These are phyloP conservation scores for Fistularia tabacaria DNA, from an alignment of 2,797 vertebrate species.

Conservation along the genomic window DNA sequence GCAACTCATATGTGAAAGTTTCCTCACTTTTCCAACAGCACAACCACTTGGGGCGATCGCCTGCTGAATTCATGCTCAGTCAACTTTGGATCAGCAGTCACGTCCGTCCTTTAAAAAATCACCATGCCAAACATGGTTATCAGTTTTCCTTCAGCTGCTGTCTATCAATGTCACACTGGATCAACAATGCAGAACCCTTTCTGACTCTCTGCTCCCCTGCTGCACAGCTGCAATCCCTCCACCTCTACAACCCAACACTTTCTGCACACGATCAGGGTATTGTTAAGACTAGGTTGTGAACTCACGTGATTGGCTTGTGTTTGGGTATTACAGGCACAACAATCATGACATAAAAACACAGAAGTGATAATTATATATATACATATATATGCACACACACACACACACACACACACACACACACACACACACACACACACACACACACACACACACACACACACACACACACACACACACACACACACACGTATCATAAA, in stretches of 20 bases:
- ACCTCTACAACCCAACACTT: slow-evolving; percentile 43
- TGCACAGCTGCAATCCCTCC: slow-evolving; percentile 61
- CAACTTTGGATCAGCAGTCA: slow-evolving; percentile 76
- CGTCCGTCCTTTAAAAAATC: slow-evolving; percentile 78
- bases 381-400: no score
- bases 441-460: no score
- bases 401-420: no score
- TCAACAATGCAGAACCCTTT: slow-evolving; percentile 83
- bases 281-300: slow-evolving; percentile 74
- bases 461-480: no score
- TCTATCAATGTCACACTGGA: slow-evolving; percentile 83
- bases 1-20: slow-evolving; percentile 65
- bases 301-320: slow-evolving; percentile 64
- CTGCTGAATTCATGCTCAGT: slow-evolving; percentile 76
- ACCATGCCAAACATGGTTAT: slow-evolving; percentile 81
- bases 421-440: no score
- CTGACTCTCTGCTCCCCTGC: slow-evolving; percentile 65
- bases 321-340: slow-evolving; percentile 64
- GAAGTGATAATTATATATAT: no score
- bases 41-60: slow-evolving; percentile 70
- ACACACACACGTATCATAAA: no score
- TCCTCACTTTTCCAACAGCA: slow-evolving; percentile 39
- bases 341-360: slow-evolving; percentile 66
- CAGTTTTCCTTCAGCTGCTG: slow-evolving; percentile 81
- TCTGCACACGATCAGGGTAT: slow-evolving; percentile 41